Evolutionary conservation across 2,797 vertebrate genomes (phyloP), one percentile per base, ranked within the genome.

Genomic region (Macrochelys suwanniensis): DNA sequence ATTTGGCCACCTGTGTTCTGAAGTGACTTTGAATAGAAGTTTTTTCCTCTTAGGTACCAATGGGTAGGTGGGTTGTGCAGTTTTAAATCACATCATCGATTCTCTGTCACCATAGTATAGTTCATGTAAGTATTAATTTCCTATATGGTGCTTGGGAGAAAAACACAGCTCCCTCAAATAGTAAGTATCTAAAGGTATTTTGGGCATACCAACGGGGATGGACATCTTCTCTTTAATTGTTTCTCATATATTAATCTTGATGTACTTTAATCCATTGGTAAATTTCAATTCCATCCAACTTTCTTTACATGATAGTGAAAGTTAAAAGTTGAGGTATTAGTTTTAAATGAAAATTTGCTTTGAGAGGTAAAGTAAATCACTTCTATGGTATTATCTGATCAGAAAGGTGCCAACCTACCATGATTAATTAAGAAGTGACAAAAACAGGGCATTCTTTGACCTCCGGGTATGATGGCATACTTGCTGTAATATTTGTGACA

Each of bases 361-460:
- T 25, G 91, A 53, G n/a, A 71, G 65, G 28, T 31, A 89, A 94
- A 92, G 19, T 85, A 94, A 78, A 26, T 68, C 19, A 85, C 65
- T 81, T 93, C 79, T 89, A 83, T 23, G 54, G 33, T 84, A 91
- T 88, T 89, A 56, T 80, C 21, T 68, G 85, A n/a, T 54, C 17
- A 83, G 50, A 88, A 89, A 42, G 11, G 2, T 77, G 50, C 84
- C 83, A 86, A 71, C 23, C n/a, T 83, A 33, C 31, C 21, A 42
- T 45, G 76, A 86, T 92, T 86, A 87, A 79, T 92, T 87, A 88
- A 77, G 37, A 68, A 96, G 90, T 42, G 68, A 89, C 56, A 92
- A 59, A 47, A 82, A 71, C 68, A 90, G 56, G 77, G 84, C 33
- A 51, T 42, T 21, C 61, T 96, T 89, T 88, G 61, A 94, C 93